These are phyloP conservation scores for Harpalus rubripes DNA, from an alignment of 2,888 invertebrate species.

Conservation along the genomic window DNA sequence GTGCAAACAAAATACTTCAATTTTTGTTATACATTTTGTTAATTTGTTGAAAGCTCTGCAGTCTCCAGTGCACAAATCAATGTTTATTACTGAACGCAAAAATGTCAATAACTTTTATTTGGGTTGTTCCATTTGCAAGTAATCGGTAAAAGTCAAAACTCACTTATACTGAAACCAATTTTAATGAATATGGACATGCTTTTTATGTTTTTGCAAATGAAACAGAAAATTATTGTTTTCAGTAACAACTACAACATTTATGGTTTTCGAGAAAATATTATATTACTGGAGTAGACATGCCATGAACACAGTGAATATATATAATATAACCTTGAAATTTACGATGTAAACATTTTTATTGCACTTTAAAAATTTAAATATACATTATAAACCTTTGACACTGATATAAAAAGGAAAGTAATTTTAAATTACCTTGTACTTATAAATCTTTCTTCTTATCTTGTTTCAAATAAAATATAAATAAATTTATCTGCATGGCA, in stretches of 20 bases:
- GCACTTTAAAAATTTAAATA: slow-evolving; percentile 7
- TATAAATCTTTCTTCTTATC: not conserved
- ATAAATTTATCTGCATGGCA: not conserved
- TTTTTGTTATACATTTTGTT: not conserved
- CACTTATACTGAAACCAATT: not conserved
- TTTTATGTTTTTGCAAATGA: not conserved
- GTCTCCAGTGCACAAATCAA: not conserved
- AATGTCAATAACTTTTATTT: not conserved
- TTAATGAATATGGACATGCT: not conserved
- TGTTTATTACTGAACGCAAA: not conserved
- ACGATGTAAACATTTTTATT: not conserved
- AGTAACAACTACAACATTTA: not conserved
- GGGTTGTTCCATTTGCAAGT: not conserved
- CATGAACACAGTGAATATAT: not conserved
- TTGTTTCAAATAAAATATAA: not conserved
- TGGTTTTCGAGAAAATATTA: not conserved
- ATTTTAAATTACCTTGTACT: slow-evolving; percentile 1
- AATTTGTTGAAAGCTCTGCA: not conserved
- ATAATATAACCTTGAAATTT: not conserved
- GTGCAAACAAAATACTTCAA: not conserved
- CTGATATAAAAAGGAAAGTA: slow-evolving; percentile 20
- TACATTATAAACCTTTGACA: not conserved
- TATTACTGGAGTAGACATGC: not conserved
- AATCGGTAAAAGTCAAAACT: not conserved
- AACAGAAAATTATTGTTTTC: slow-evolving; percentile 3